phyloP scores from a whole-genome alignment of 2,797 vertebrate genomes.

The Lithobates sylvaticus region DNA sequence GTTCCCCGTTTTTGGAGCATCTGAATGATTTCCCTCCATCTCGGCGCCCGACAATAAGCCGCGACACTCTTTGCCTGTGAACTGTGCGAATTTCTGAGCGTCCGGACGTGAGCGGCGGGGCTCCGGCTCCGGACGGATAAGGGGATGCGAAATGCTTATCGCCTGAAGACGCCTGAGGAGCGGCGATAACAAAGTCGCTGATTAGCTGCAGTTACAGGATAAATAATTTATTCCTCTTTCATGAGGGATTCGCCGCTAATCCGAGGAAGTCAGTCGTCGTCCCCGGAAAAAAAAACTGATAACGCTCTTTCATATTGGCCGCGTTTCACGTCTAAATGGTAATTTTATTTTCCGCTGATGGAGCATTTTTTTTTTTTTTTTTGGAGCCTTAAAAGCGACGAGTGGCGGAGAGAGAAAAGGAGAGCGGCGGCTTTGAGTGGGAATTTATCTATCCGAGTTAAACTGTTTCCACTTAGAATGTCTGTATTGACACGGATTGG shows the following conservation, averaged over 20 bases:
- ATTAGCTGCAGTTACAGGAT: conserved; percentile 60
- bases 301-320: conserved; percentile 47
- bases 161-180: conserved; percentile 50
- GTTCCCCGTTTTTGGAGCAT: neutral
- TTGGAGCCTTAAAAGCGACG: conserved; percentile 32
- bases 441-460: conserved; percentile 5
- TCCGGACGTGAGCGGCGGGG: conserved; percentile 18
- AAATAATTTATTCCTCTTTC: conserved; percentile 60
- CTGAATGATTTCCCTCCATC: neutral
- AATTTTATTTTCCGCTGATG: conserved; percentile 54
- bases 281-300: conserved; percentile 29
- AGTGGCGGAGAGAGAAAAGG: conserved; percentile 11
- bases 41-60: conserved; percentile 17
- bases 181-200: conserved; percentile 54
- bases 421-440: neutral
- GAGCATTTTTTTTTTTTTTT: conserved; percentile 28
- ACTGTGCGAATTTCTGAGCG: conserved; percentile 2
- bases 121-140: conserved; percentile 44
- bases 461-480: neutral
- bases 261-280: conserved; percentile 50
- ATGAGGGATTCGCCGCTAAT: conserved; percentile 57
- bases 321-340: conserved; percentile 49
- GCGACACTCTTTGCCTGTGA: neutral
- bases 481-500: neutral
- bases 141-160: conserved; percentile 53